These are phyloP conservation scores for Coecobrya sp. DNA, from an alignment of 2,888 invertebrate genomes.

Conservation along the genomic window DNA sequence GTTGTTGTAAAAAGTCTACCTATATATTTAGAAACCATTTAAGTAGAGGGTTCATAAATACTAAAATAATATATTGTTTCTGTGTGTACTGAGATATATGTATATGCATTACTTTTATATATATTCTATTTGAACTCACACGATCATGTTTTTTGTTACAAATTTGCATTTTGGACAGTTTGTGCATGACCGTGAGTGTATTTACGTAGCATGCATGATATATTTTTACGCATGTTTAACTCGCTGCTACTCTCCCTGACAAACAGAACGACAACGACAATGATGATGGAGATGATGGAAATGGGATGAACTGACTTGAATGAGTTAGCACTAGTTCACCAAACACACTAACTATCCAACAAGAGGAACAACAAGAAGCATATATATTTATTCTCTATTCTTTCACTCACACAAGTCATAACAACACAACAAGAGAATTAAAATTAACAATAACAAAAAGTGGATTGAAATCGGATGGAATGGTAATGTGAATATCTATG, in stretches of 20 bases:
- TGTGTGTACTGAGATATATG: not conserved
- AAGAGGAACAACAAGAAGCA: too few species aligned
- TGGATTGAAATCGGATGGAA: too few species aligned
- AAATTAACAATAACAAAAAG: too few species aligned
- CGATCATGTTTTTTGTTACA: slow-evolving; percentile 20
- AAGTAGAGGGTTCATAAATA: not conserved
- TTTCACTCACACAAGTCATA: too few species aligned
- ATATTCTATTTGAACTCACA: not conserved
- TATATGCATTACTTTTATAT: not conserved
- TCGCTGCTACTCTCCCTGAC: not conserved
- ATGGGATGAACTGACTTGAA: not conserved
- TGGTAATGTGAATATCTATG: too few species aligned
- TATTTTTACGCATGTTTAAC: slow-evolving; percentile 22
- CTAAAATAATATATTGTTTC: not conserved
- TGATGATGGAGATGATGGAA: slow-evolving; percentile 17
- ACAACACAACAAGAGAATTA: too few species aligned
- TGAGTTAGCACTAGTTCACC: not conserved
- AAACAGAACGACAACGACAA: not conserved
- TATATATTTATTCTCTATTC: too few species aligned
- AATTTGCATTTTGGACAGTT: slow-evolving; percentile 71
- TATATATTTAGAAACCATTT: too few species aligned
- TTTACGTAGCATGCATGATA: not conserved
- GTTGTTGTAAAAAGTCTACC: not conserved
- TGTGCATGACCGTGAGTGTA: slow-evolving; percentile 36
- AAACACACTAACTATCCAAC: too few species aligned